These are phyloP conservation scores for Ypsolopha scabrella DNA, from an alignment of 2,888 invertebrate species.

Conservation along the genomic window DNA sequence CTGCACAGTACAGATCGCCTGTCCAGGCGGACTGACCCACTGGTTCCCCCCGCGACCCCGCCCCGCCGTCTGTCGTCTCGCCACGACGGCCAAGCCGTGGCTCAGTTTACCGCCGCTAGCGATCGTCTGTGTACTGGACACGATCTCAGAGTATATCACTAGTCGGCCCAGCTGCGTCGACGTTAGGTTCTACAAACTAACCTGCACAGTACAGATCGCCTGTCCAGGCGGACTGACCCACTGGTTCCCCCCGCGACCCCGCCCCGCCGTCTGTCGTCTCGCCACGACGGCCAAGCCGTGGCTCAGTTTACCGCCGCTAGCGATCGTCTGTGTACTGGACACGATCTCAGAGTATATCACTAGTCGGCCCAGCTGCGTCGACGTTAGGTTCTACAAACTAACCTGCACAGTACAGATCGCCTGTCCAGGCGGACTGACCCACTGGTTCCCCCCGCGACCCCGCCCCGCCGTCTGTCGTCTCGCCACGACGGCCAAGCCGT, in stretches of 20 bases:
- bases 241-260: conserved; percentile 79
- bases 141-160: conserved; percentile 84
- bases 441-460: conserved; percentile 83
- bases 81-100: conserved; percentile 85
- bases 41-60: conserved; percentile 79
- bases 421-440: conserved; percentile 93
- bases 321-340: conserved; percentile 79
- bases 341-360: conserved; percentile 86
- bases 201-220: conserved; percentile 89
- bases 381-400: conserved; percentile 73
- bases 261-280: conserved; percentile 76
- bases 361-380: conserved; percentile 80
- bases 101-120: conserved; percentile 73
- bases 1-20: conserved; percentile 91
- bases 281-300: conserved; percentile 87
- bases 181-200: conserved; percentile 75
- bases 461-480: conserved; percentile 76
- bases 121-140: conserved; percentile 82
- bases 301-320: conserved; percentile 73
- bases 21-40: conserved; percentile 93
- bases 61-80: conserved; percentile 79
- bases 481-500: conserved; percentile 86
- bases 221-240: conserved; percentile 95
- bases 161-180: conserved; percentile 82
- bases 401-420: conserved; percentile 92